Evolutionary conservation across 2,797 vertebrate species (phyloP).

Genomic region (Aldrovandia affinis): DNA sequence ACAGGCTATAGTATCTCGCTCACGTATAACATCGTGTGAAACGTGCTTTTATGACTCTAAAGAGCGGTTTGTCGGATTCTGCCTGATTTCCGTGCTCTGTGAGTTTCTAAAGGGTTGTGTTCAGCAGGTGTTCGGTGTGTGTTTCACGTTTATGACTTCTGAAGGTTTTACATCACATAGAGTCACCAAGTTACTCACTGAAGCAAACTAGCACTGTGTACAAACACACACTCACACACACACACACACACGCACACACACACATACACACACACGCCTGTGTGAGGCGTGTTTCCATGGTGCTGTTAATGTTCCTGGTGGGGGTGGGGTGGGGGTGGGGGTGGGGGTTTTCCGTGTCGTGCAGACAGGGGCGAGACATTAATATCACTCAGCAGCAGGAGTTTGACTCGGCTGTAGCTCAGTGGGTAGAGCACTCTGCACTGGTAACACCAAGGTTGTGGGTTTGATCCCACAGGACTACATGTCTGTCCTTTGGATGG

Average conservation of each 20-base stretch:
- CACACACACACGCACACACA: neutral
- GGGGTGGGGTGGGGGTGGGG: neutral
- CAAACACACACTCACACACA: constrained; percentile 5
- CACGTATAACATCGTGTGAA: neutral
- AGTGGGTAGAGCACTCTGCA: too few relatives aligned
- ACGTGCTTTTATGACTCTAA: neutral
- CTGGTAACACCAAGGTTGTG: too few relatives aligned
- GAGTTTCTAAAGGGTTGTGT: neutral
- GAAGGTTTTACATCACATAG: neutral
- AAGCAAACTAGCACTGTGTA: neutral
- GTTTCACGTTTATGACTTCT: neutral
- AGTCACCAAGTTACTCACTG: neutral
- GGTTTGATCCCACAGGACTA: too few relatives aligned
- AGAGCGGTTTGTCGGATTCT: neutral
- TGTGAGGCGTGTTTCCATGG: neutral
- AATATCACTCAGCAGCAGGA: too few relatives aligned
- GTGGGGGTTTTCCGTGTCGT: neutral
- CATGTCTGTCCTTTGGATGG: too few relatives aligned
- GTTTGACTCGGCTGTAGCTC: too few relatives aligned
- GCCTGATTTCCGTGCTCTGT: neutral
- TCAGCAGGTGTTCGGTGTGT: neutral
- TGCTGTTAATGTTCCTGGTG: neutral
- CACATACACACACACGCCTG: neutral
- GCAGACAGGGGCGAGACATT: neutral
- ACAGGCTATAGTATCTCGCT: neutral